Base-by-base conservation (phyloP, 2,113 vertebrate species). In the Gavialis gangeticus region DNA sequence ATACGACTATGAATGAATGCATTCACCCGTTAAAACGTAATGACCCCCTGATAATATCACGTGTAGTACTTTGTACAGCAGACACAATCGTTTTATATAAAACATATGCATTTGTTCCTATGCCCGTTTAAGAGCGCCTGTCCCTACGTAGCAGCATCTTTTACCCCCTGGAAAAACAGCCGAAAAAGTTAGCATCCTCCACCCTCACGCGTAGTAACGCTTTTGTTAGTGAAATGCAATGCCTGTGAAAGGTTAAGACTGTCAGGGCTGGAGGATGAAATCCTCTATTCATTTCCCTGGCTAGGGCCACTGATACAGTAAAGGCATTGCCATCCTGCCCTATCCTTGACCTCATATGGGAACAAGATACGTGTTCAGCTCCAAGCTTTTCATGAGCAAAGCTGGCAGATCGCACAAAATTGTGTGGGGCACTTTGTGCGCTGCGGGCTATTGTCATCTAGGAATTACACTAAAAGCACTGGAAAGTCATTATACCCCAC, bases 161-260 rank as follows among this genome's bases (percentile, higher is more conserved):
- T 85, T 5, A 27, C 64, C 85, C 46, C 54, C 69, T 66, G 84
- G 85, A 92, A 76, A 59, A 82, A 56, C 58, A 78, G 93, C 82
- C 56, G 83, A 84, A 79, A 71, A 94, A 93, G 80, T 79, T 54
- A 89, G 75, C 85, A 73, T 75, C 56, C 91, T 93, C 75, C 83
- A 75, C 17, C 78, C 84, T 22, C 21, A 18, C n/a, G 91, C 78
- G 84, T 71, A 91, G 82, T 94, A 69, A 64, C 79, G 75, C 85
- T 88, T 90, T 90, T 93, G 60, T 85, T 89, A 14, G 27, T 3
- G 1, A 22, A 93, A 92, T 13, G 27, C 88, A 12, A 3, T 87
- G 34, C 77, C 66, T 25, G 14, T 64, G 46, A 93, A 86, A 90
- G 69, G 59, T 11, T 62, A 17, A 17, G 14, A 73, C 21, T 28